Evolutionary conservation across 2,797 vertebrate genomes (phyloP), one percentile per base, ranked within the genome.

Genomic region (Bovichtus variegatus): DNA sequence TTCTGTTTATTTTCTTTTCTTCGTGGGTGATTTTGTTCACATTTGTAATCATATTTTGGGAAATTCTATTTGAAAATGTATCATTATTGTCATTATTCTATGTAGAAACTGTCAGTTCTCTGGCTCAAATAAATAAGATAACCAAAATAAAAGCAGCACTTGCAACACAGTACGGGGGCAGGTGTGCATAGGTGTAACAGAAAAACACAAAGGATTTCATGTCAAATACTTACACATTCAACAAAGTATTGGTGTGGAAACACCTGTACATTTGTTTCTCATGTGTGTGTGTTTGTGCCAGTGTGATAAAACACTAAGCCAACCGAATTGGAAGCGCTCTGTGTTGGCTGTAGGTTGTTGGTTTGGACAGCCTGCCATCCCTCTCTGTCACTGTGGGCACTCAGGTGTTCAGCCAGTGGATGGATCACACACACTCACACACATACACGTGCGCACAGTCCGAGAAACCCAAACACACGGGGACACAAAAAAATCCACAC

Each of bases 401-500:
- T 90, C 89, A 90, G 81, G 82, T 91, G 89, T 89, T 86, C 72
- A 90, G 71, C 70, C 69, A 69, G 63, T 75, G 79, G 67, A 89
- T 87, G 69, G 71, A 88, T 83, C 78, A 29, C 74, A 59, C 66
- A 60, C 50, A 36, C n/a, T 1, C 58, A 13, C 78, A 65, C 53
- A 34, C 43, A 63, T 2, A 13, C 18, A 9, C 23, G 9, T 11
- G n/a, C 27, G 59, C 29, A 43, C 5, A 21, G 34, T 27, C 16
- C 3, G 3, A 34, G 9, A 44, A 15, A 58, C 23, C 38, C 3
- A 5, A 44, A 46, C n/a, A n/a, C 65, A 63, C 36, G 80, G 18
- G 43, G 13, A 55, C 9, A 43, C 7, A 23, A 41, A 12, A 31
- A 31, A 73, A 57, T 41, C 21, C 51, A 76, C 67, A 74, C 38